These are phyloP conservation scores for Hydroisotoma schaefferi DNA, from an alignment of 2,888 invertebrate species.

Conservation along the genomic window DNA sequence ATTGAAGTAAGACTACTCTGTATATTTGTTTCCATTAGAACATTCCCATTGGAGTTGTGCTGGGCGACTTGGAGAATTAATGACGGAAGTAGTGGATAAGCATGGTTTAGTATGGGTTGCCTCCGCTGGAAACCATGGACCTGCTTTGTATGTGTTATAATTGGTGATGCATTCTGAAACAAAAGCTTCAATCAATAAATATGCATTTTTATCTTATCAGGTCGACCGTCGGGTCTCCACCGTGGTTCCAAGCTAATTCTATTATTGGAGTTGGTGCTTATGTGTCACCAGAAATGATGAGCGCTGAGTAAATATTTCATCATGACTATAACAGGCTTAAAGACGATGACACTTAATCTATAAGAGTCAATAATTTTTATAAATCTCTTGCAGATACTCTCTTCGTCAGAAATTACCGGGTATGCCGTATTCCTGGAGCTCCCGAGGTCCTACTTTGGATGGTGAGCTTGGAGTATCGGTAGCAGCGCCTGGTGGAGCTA, in stretches of 20 bases:
- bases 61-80: slow-evolving; percentile 69
- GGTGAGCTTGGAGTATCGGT: slow-evolving; percentile 84
- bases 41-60: slow-evolving; percentile 85
- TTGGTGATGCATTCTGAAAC: neutral
- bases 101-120: slow-evolving; percentile 89
- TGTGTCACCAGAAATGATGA: slow-evolving; percentile 96
- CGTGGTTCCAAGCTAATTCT: slow-evolving; percentile 49
- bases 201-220: neutral
- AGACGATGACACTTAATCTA: neutral
- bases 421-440: slow-evolving; percentile 87
- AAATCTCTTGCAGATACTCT: slow-evolving; percentile 61
- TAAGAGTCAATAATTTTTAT: neutral
- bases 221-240: slow-evolving; percentile 75
- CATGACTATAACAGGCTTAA: neutral
- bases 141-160: slow-evolving; percentile 57
- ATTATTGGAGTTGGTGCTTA: slow-evolving; percentile 78
- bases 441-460: slow-evolving; percentile 81
- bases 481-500: slow-evolving; percentile 77
- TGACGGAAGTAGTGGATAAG: slow-evolving; percentile 79
- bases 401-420: slow-evolving; percentile 76
- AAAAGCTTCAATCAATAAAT: neutral
- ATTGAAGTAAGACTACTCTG: neutral
- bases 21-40: slow-evolving; percentile 53
- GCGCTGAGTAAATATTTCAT: slow-evolving; percentile 61
- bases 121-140: slow-evolving; percentile 93